Conservation (phyloP, 2,888 invertebrate species). For the Drosophila peninsularis region DNA sequence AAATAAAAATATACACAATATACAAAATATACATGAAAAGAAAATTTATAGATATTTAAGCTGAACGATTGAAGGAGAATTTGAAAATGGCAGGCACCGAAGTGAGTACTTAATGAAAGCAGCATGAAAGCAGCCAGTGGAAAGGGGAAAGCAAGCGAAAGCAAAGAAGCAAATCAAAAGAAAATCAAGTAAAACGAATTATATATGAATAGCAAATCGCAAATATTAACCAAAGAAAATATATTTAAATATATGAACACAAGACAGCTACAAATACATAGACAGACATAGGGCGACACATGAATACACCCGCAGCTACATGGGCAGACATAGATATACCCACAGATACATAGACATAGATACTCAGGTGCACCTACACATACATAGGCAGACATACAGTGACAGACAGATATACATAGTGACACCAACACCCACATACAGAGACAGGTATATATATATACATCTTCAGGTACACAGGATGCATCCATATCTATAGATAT, state of each 20-base stretch:
- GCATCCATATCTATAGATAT: too few species aligned
- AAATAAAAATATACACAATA: not conserved
- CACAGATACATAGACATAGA: too few species aligned
- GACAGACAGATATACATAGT: not conserved
- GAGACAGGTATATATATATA: too few species aligned
- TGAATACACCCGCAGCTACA: too few species aligned
- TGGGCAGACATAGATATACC: too few species aligned
- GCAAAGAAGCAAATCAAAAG: not conserved
- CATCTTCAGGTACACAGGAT: too few species aligned
- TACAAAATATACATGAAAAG: not conserved
- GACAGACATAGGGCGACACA: too few species aligned
- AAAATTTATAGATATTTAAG: constrained; percentile 5
- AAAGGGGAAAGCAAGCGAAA: not conserved
- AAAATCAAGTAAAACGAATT: not conserved
- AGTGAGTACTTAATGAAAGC: constrained; percentile 1
- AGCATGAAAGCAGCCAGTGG: not conserved
- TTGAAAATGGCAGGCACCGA: constrained; percentile 2
- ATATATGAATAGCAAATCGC: constrained; percentile 1
- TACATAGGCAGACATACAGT: not conserved
- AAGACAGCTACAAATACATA: not conserved
- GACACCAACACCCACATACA: not conserved
- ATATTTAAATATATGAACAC: not conserved
- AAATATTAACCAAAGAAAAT: constrained; percentile 8
- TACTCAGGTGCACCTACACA: too few species aligned
- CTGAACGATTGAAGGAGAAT: not conserved